A percentile compares a stretch with the other conserved stretches of the same genome.
Evolutionary conservation across 2,888 invertebrate species (phyloP).

Genomic region (Cremastobaeus sp.): DNA sequence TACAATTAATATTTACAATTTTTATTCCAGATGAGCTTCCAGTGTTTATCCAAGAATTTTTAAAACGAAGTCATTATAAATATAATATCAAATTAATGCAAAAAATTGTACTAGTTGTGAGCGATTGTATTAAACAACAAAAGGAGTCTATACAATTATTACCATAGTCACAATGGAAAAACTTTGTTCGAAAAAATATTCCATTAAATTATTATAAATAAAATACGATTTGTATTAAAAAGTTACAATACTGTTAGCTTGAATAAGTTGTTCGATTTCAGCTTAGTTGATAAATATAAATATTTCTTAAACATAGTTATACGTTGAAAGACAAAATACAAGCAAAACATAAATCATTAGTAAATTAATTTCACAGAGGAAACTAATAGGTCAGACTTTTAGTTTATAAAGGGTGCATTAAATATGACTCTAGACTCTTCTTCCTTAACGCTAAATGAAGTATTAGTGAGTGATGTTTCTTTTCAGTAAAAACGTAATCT

Average conservation of each 20-base stretch:
- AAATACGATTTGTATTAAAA: too few relatives aligned
- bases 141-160: too few relatives aligned
- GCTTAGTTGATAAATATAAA: conserved; percentile 15
- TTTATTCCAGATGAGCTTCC: conserved; percentile 27
- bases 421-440: conserved; percentile 10
- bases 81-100: too few relatives aligned
- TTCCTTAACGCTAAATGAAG: conserved; percentile 14
- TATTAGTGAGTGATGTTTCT: not conserved
- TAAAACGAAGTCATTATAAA: not conserved
- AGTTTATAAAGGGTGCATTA: conserved; percentile 11
- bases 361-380: conserved; percentile 21
- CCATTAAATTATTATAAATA: too few relatives aligned
- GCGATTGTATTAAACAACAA: too few relatives aligned
- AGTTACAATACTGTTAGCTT: conserved; percentile 46
- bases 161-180: too few relatives aligned
- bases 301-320: conserved; percentile 17
- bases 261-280: conserved; percentile 5
- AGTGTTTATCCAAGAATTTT: conserved; percentile 4
- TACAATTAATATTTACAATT: conserved; percentile 63
- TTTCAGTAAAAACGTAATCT: conserved; percentile 1
- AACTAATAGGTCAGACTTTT: conserved; percentile 39
- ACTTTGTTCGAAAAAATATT: too few relatives aligned
- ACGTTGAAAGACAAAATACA: not conserved
- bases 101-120: too few relatives aligned
- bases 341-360: conserved; percentile 15